Evolutionary conservation across 2,888 invertebrate genomes (phyloP).

Genomic region (Rambutsinella grinnellia): DNA sequence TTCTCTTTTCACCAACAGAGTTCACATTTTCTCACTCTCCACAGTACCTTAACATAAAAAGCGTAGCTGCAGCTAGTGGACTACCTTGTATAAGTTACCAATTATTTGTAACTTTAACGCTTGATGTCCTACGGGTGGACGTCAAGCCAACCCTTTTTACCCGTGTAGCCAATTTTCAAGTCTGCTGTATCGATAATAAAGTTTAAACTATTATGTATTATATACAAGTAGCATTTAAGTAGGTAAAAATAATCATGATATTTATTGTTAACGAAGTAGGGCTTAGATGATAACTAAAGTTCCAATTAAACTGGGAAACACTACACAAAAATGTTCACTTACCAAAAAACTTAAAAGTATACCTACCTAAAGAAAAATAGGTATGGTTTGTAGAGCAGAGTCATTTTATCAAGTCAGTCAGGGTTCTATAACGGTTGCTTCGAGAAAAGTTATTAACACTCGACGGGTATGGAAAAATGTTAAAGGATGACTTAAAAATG

Average conservation of each 20-base stretch:
- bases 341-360: too few species aligned
- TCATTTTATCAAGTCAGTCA: background rate
- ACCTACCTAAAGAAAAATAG: too few species aligned
- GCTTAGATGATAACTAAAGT: too few species aligned
- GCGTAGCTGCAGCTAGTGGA: constrained; percentile 30
- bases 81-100: constrained; percentile 17
- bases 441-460: background rate
- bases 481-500: too few species aligned
- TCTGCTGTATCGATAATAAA: constrained; percentile 58
- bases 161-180: constrained; percentile 56
- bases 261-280: too few species aligned
- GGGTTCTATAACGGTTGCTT: background rate
- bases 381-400: background rate
- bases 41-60: constrained; percentile 50
- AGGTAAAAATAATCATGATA: background rate
- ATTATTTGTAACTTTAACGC: constrained; percentile 37
- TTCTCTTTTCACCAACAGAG: too few species aligned
- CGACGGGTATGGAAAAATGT: too few species aligned
- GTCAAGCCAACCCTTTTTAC: constrained; percentile 37
- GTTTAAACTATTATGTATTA: background rate
- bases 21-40: constrained; percentile 12
- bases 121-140: constrained; percentile 51
- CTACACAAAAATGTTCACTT: too few species aligned
- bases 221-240: background rate
- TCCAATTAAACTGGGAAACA: too few species aligned